Evolutionary conservation across 2,797 vertebrate genomes (phyloP), one percentile per base, ranked within the genome.

Genomic region (Enteromius unitaeniatus): DNA sequence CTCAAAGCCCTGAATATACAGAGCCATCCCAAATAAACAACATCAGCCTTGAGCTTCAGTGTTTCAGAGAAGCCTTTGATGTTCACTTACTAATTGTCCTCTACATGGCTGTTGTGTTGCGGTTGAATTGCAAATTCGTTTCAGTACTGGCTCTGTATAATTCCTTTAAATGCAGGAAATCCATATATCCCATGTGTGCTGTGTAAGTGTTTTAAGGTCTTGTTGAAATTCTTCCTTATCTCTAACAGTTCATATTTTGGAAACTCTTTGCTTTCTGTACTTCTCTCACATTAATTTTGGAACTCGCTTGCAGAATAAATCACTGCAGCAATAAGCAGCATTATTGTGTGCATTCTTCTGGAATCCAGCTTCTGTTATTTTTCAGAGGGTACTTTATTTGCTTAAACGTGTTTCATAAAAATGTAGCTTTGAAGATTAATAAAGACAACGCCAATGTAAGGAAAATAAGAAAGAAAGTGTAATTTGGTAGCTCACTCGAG

Each of bases 51-150:
- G 49, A 83, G 68, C 84, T 55, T 76, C 76, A 76, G 37, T 60
- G 81, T 84, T 84, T 76, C 34, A 67, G 21, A 80, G 6, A 77
- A 40, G 28, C 37, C 60, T 79, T 86, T 86, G 60, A 87, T 86
- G 74, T 76, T 73, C 45, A 37, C 58, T 67, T 23, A 1, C 45
- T 76, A 79, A 86, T 86, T 86, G 51, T 86, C 26, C 23, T 72
- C 55, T 47, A 37, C 58, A 15, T 74, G 58, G 74, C 21, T 49
- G 81, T 69, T 74, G 51, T 78, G 34, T 34, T 76, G 13, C 58
- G 64, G 40, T 70, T 75, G 47, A 76, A 81, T 81, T 72, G 8
- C 34, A 82, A 69, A 75, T 84, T 73, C 1, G 62, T 80, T 84
- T 77, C 64, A 4, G 75, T 77, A 4, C 51, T 69, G 81, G 37